Percentiles rank a stretch among this genome's conserved stretches.
Conservation (phyloP, 2,113 vertebrate species). For the Speoplatyrhinus poulsoni region DNA sequence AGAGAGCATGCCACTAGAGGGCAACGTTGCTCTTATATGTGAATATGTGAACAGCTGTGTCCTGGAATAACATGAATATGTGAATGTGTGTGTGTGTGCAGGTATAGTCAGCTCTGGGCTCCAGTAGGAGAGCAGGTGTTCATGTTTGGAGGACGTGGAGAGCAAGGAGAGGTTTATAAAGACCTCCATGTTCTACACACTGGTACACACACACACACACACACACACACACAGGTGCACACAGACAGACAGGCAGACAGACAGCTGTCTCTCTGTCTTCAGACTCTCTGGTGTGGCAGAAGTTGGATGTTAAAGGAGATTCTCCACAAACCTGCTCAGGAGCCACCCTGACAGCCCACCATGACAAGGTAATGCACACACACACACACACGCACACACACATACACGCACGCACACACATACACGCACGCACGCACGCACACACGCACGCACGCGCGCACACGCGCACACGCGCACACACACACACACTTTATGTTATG, state of each 20-base stretch:
- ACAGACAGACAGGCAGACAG: neutral
- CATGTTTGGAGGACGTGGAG: slow-evolving; percentile 67
- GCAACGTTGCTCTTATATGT: too few species aligned
- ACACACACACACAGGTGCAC: neutral
- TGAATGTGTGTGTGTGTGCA: slow-evolving; percentile 43
- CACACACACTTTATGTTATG: neutral
- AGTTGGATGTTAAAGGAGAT: slow-evolving; percentile 75
- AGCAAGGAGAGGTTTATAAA: slow-evolving; percentile 56
- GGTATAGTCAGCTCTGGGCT: slow-evolving; percentile 65
- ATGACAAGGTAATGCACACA: slow-evolving; percentile 66
- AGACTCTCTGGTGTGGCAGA: slow-evolving; percentile 72
- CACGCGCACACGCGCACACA: slow-evolving; percentile 16
- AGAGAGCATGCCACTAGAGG: too few species aligned
- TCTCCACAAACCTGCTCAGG: slow-evolving; percentile 57
- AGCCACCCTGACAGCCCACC: slow-evolving; percentile 69
- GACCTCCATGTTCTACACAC: slow-evolving; percentile 71
- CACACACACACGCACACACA: slow-evolving; percentile 16
- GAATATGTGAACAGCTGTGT: neutral
- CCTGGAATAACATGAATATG: neutral
- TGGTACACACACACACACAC: slow-evolving; percentile 48
- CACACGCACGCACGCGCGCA: slow-evolving; percentile 2
- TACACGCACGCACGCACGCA: slow-evolving; percentile 6
- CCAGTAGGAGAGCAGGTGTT: slow-evolving; percentile 71
- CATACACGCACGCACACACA: slow-evolving; percentile 11
- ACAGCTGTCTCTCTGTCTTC: neutral